Evolutionary conservation across 2,888 invertebrate genomes (phyloP).

Genomic region (Drosophila nr. medialis): DNA sequence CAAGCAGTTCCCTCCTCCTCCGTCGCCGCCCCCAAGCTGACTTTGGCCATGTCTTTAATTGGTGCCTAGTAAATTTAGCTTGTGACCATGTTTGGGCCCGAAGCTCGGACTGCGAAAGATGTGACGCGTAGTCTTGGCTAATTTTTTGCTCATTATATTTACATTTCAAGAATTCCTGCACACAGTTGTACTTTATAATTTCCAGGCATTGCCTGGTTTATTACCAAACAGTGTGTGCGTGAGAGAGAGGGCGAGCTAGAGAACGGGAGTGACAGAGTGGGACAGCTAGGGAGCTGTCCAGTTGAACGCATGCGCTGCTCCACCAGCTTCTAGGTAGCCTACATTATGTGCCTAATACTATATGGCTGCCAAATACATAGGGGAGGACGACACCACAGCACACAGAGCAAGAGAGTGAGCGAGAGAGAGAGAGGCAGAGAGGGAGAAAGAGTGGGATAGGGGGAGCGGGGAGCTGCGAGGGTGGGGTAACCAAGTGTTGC

Average conservation of each 20-base stretch:
- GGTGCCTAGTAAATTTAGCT: slow-evolving; percentile 77
- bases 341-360: slow-evolving; percentile 74
- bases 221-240: slow-evolving; percentile 42
- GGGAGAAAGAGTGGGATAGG: not conserved
- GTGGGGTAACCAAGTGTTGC: slow-evolving; percentile 54
- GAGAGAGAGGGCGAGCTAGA: slow-evolving; percentile 13
- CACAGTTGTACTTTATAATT: slow-evolving; percentile 73
- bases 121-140: slow-evolving; percentile 59
- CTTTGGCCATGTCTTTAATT: slow-evolving; percentile 66
- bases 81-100: slow-evolving; percentile 69
- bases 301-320: slow-evolving; percentile 59
- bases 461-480: not conserved
- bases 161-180: slow-evolving; percentile 75
- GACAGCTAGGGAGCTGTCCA: slow-evolving; percentile 44
- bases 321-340: slow-evolving; percentile 60
- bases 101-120: slow-evolving; percentile 30
- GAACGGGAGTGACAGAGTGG: slow-evolving; percentile 26
- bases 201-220: slow-evolving; percentile 67
- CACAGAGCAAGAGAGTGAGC: not conserved
- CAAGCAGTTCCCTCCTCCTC: slow-evolving; percentile 46
- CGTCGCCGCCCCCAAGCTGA: slow-evolving; percentile 13
- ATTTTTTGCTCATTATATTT: slow-evolving; percentile 81
- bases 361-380: slow-evolving; percentile 50
- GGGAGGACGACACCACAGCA: slow-evolving; percentile 29
- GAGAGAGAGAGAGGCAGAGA: not conserved